phyloP scores from a whole-genome alignment of 2,113 vertebrate genomes.

The Pygoscelis adeliae region DNA sequence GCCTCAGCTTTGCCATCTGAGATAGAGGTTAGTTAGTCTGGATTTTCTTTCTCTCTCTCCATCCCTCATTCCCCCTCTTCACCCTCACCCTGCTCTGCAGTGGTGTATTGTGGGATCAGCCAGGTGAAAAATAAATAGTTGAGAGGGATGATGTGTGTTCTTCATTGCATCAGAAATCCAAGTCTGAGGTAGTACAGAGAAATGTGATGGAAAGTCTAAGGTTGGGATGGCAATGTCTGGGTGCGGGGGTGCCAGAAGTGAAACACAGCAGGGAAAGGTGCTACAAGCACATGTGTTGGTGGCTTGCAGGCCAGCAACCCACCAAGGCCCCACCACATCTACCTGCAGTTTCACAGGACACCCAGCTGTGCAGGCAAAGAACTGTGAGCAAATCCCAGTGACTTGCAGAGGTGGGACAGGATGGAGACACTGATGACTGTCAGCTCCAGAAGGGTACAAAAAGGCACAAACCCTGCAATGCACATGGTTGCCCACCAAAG shows the following conservation, averaged over 20 bases:
- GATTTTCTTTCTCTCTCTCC: neutral
- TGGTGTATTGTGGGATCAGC: neutral
- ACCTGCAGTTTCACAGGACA: neutral
- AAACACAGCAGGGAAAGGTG: neutral
- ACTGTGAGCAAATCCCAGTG: neutral
- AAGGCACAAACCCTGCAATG: neutral
- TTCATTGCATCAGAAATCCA: neutral
- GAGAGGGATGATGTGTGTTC: neutral
- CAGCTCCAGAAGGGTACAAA: neutral
- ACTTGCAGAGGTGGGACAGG: neutral
- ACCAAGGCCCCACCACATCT: accelerated
- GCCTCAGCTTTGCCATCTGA: neutral
- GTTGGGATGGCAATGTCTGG: neutral
- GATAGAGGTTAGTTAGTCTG: neutral
- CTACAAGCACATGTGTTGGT: neutral
- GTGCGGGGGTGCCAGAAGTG: neutral
- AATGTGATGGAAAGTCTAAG: neutral
- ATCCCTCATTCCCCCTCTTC: neutral
- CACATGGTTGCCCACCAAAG: neutral
- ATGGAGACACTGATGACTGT: too few relatives aligned
- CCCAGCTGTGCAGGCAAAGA: neutral
- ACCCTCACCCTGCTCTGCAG: neutral
- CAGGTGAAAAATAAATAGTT: neutral
- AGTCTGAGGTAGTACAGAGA: neutral
- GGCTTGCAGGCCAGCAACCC: neutral